These are phyloP conservation scores for Endotricha flammealis DNA, from an alignment of 2,888 invertebrate species.

Conservation along the genomic window DNA sequence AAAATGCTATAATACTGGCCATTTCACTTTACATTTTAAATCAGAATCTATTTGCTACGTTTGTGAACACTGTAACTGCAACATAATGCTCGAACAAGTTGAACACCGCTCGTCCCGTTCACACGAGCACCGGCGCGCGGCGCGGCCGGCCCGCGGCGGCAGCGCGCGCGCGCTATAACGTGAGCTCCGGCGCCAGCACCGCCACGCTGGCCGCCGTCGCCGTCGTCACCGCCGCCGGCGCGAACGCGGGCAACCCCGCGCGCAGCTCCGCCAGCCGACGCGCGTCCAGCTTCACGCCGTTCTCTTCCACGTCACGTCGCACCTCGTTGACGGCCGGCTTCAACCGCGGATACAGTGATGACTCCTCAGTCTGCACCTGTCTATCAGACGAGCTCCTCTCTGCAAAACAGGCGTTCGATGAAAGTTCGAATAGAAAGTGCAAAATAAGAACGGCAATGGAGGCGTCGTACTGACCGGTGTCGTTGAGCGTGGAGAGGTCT, in stretches of 20 bases:
- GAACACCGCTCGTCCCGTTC: conserved; percentile 9
- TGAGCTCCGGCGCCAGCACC: conserved; percentile 20
- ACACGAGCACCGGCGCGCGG: conserved; percentile 37
- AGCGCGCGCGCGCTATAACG: conserved; percentile 33
- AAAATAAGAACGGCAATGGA: conserved; percentile 1
- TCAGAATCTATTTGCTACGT: too few species aligned
- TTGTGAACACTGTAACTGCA: too few species aligned
- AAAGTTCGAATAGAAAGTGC: too few species aligned
- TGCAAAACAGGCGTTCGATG: conserved; percentile 20
- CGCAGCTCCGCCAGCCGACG: conserved; percentile 31
- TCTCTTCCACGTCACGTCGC: conserved; percentile 10
- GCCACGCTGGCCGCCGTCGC: conserved; percentile 12
- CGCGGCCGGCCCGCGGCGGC: conserved; percentile 14
- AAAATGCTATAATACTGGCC: too few species aligned
- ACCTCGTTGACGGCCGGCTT: conserved; percentile 5
- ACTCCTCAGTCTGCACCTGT: conserved; percentile 60
- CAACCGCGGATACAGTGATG: conserved; percentile 26
- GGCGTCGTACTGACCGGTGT: conserved; percentile 26
- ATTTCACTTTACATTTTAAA: too few species aligned
- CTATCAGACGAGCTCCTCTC: conserved; percentile 50
- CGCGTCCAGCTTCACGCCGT: conserved; percentile 34
- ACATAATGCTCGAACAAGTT: not conserved
- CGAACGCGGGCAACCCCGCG: conserved; percentile 24
- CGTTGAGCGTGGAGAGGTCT: conserved; percentile 51
- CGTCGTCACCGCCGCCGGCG: conserved; percentile 8